A percentile compares a stretch with the other conserved stretches of the same genome.
These are phyloP conservation scores for Cephalopholis sonnerati DNA, from an alignment of 2,113 vertebrate species.

Conservation along the genomic window DNA sequence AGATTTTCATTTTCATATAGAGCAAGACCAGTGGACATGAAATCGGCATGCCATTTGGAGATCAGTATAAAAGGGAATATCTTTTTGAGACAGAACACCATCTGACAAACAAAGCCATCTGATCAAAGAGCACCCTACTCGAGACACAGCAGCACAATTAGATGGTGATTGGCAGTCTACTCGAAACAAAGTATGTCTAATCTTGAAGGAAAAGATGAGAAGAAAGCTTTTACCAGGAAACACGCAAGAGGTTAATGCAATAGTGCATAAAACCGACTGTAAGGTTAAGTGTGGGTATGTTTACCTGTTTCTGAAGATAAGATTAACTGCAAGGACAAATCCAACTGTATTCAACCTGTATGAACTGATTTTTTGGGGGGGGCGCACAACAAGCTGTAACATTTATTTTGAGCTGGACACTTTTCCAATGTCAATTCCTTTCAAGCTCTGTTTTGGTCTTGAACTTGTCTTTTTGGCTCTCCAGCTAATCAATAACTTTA, in stretches of 20 bases:
- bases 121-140: not conserved
- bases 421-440: not conserved
- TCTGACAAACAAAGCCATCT: not conserved
- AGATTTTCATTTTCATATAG: conserved; percentile 7
- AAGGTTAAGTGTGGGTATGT: not conserved
- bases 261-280: not conserved
- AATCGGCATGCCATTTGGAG: not conserved
- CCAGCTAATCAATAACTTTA: not conserved
- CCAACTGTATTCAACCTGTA: not conserved
- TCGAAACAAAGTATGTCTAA: not conserved
- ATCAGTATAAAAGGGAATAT: not conserved
- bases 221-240: conserved; percentile 1
- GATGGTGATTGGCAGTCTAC: not conserved
- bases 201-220: not conserved
- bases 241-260: not conserved
- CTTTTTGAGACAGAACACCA: not conserved
- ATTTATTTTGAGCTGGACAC: not conserved
- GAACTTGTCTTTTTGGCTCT: not conserved
- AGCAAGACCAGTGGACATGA: not conserved
- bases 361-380: not conserved
- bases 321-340: too few species aligned
- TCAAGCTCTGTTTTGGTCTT: not conserved
- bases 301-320: not conserved
- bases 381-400: not conserved
- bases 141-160: not conserved